Evolutionary conservation across 2,797 vertebrate genomes (phyloP).

Genomic region (Falco concolor): DNA sequence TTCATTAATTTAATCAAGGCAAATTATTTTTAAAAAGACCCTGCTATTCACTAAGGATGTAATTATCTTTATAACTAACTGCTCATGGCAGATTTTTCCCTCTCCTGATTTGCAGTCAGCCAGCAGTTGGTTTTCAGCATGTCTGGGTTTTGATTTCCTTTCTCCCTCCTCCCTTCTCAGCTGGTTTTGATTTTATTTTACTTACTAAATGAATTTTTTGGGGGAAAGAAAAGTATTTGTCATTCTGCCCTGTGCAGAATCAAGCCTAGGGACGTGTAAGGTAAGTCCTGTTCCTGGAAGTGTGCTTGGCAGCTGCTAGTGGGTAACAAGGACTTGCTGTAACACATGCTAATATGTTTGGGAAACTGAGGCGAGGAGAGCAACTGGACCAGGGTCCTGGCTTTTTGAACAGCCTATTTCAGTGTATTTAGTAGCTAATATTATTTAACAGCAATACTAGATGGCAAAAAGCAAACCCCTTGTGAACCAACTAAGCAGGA

Average conservation of each 20-base stretch:
- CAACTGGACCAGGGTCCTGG: not conserved
- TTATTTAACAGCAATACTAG: not conserved
- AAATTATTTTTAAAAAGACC: not conserved
- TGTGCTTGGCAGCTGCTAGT: not conserved
- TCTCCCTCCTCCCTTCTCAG: not conserved
- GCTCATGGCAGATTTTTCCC: not conserved
- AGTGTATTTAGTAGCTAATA: not conserved
- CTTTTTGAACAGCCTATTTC: not conserved
- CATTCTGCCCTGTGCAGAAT: not conserved
- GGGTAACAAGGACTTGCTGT: fast-evolving
- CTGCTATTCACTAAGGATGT: not conserved
- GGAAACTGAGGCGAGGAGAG: not conserved
- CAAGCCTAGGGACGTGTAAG: not conserved
- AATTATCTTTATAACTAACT: slow-evolving; percentile 3
- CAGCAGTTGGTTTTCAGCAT: not conserved
- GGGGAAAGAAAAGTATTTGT: not conserved
- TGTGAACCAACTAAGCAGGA: not conserved
- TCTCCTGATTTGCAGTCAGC: not conserved
- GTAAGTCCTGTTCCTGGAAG: not conserved
- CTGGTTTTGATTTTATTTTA: not conserved
- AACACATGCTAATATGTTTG: not conserved
- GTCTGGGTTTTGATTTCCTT: not conserved
- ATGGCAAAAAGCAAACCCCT: not conserved
- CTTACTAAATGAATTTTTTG: not conserved
- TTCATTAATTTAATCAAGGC: not conserved